A percentile compares a stretch with the other conserved stretches of the same genome.
phyloP scores from a whole-genome alignment of 2,888 invertebrate species.

The Lacanobia wlatinum region DNA sequence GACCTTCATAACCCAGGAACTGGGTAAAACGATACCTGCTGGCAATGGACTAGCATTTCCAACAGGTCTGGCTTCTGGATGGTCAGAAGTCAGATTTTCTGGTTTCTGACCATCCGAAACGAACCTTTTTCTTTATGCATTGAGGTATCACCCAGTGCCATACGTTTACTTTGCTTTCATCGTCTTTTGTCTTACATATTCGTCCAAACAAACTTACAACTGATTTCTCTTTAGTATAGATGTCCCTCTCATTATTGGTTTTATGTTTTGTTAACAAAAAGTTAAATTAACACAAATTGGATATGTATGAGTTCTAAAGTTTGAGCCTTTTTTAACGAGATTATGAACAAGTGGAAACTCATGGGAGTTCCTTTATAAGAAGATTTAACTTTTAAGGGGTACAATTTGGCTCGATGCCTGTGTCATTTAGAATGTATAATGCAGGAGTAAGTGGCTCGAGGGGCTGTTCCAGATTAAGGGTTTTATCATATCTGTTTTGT shows the following conservation, averaged over 20 bases:
- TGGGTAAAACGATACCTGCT: no score
- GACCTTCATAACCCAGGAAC: no score
- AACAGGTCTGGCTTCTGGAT: no score
- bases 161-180: no score
- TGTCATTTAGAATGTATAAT: slow-evolving; percentile 25
- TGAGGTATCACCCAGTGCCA: no score
- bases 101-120: no score
- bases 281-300: slow-evolving; percentile 12
- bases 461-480: not conserved
- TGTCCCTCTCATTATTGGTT: not conserved
- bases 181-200: no score
- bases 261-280: slow-evolving; percentile 8
- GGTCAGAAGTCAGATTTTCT: no score
- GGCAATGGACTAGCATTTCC: no score
- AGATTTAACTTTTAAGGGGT: slow-evolving; percentile 40
- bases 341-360: slow-evolving; percentile 26
- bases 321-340: slow-evolving; percentile 29
- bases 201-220: not conserved
- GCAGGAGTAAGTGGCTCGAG: not conserved
- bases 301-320: slow-evolving; percentile 19
- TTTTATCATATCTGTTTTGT: not conserved
- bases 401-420: slow-evolving; percentile 19
- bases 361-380: slow-evolving; percentile 6
- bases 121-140: no score
- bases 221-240: not conserved